Evolutionary conservation across 2,888 invertebrate genomes (phyloP), one percentile per base, ranked within the genome.

Genomic region (Parnassius apollo): DNA sequence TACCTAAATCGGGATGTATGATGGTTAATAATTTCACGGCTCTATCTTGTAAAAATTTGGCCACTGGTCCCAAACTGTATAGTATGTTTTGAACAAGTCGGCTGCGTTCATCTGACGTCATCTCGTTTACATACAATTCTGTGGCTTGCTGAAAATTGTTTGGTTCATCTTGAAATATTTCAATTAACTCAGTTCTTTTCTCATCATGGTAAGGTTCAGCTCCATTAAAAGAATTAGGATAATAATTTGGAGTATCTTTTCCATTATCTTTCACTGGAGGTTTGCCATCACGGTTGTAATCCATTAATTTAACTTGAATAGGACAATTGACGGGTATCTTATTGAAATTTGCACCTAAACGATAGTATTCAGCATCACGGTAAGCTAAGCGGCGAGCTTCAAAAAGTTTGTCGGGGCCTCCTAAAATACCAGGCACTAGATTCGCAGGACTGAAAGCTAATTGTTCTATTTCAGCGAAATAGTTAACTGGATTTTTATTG

Each of bases 261-360:
- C 96, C 96, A 78, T 98, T 98, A 71, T 95, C 94, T 49, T 93
- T 90, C n/a, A 94, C 91, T 42, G 94, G 93, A 91, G 95, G 94
- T 10, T 93, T 90, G 0, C 98, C 98, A 81, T 98, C 98, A 45
- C 98, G 94, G 83, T 98, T 97, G 78, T 96, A 98, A 77, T 96
- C 95, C 66, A 91, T 86, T 58, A 86, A 88, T 42, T 91, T 81
- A 8, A 92, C 93, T 74, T 93, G 88, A 85, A 95, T 96, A 0
- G 99, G 98, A 82, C 98, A 98, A 85, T 99, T 99, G 35, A 99
- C 97, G 0, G 98, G 96, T 50, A 99, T 93, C 79, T 97, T 98
- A 67, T 95, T 93, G 80, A 95, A 96, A 90, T 99, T 99, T 8
- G 96, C 92, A 9, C 99, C 99, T 73, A 99, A 86, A 95, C 98